Evolutionary conservation across 2,797 vertebrate genomes (phyloP), one percentile per base, ranked within the genome.

Genomic region (Sphaeramia orbicularis): DNA sequence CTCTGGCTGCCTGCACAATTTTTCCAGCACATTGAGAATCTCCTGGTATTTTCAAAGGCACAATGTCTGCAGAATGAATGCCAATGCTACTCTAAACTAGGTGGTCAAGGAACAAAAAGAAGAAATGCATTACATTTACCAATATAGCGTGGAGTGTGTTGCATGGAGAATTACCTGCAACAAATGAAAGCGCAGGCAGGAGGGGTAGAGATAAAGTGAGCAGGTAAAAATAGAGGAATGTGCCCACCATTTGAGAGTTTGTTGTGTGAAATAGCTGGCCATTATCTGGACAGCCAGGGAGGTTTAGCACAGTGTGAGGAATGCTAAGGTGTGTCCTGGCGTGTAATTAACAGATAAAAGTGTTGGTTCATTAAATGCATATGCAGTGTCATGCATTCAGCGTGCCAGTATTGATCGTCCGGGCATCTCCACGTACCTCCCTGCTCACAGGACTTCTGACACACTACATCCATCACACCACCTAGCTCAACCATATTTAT

Each of bases 301-400:
- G 78, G 73, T 89, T 83, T 85, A 71, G 71, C 82, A 83, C 88
- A 81, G 67, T 79, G 9, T 78, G 89, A 79, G 83, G 85, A 91
- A 90, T 89, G 86, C 80, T 88, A 93, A 95, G 91, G 86, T 88
- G 88, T 81, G 91, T 86, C 87, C 77, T 60, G 81, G 74, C 81
- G 59, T 89, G 89, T 94, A 96, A 96, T 97, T 95, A 96, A 94
- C 86, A 95, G 92, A 94, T 95, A 94, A 94, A 94, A 82, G 90
- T 80, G 80, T 81, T 78, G 72, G 74, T 94, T 94, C 90, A 92
- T 94, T 95, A 94, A 95, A 95, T 93, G 91, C 93, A 91, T 92
- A 92, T 93, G 90, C 85, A 89, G 83, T 93, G 92, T 93, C 91
- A 88, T 91, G 90, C 86, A 88, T 91, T 85, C 83, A 71, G 82